These are phyloP conservation scores for Eospalax fontanierii DNA, from an alignment of 2,797 vertebrate species.

Conservation along the genomic window DNA sequence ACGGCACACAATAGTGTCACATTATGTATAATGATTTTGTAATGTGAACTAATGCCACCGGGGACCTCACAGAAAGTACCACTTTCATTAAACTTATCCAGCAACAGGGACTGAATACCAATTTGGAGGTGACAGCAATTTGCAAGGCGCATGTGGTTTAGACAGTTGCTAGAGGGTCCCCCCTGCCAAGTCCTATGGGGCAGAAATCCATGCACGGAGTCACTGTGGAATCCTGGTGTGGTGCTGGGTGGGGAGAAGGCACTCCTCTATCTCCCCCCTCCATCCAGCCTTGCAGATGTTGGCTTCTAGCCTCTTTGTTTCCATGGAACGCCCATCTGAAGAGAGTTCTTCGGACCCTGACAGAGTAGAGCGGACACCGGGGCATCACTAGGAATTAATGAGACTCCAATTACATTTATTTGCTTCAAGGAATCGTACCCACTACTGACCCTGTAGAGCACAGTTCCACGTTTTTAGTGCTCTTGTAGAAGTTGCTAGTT, in stretches of 20 bases:
- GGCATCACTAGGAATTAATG: conserved; percentile 84
- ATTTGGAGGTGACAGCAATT: conserved; percentile 84
- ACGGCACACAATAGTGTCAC: conserved; percentile 90
- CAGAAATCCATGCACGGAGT: not conserved
- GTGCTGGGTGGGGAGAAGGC: not conserved
- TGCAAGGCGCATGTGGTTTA: conserved; percentile 57
- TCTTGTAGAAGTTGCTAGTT: conserved; percentile 76
- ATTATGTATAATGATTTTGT: conserved; percentile 91
- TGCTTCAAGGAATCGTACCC: conserved; percentile 81
- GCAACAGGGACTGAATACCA: conserved; percentile 88
- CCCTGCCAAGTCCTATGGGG: rapidly evolving
- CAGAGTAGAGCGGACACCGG: conserved; percentile 77
- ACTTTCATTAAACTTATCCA: conserved; percentile 89
- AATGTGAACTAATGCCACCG: conserved; percentile 90
- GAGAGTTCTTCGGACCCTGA: conserved; percentile 66
- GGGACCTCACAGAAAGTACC: conserved; percentile 88
- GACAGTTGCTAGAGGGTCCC: not conserved
- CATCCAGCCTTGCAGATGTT: not conserved
- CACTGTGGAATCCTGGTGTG: rapidly evolving
- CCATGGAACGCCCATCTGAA: conserved; percentile 53
- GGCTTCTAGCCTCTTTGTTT: conserved; percentile 77
- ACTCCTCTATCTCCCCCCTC: not conserved
- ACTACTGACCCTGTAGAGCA: conserved; percentile 71
- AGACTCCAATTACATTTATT: conserved; percentile 86
- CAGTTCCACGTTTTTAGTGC: not conserved